phyloP scores from a whole-genome alignment of 2,888 invertebrate genomes.

The Tiliacea aurago region DNA sequence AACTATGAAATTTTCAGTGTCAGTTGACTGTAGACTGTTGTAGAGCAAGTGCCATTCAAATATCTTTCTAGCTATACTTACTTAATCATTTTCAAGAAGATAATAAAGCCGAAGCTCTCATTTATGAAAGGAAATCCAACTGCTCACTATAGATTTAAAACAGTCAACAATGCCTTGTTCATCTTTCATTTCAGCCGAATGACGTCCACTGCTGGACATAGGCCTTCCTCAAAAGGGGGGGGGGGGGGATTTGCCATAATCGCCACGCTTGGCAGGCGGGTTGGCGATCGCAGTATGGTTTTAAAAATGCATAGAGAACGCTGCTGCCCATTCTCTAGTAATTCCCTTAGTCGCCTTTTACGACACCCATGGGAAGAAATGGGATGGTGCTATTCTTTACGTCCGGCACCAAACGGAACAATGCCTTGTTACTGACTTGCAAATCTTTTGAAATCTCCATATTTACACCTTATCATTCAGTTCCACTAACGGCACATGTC shows the following conservation, averaged over 20 bases:
- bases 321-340: too few species aligned
- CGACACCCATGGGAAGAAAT: too few species aligned
- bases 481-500: background rate
- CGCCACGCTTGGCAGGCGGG: too few species aligned
- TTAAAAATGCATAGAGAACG: too few species aligned
- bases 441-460: constrained; percentile 6
- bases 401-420: too few species aligned
- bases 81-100: background rate
- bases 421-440: background rate
- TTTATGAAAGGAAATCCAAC: background rate
- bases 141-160: background rate
- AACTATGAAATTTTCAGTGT: background rate
- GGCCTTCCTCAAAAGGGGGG: too few species aligned
- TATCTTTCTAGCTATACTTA: background rate
- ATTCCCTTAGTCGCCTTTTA: too few species aligned
- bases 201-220: too few species aligned
- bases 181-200: too few species aligned
- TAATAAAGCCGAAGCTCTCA: background rate
- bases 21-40: background rate
- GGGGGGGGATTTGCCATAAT: too few species aligned
- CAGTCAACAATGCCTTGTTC: constrained; percentile 12
- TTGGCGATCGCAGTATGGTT: too few species aligned
- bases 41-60: background rate
- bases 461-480: background rate
- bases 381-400: too few species aligned